Percentiles rank a stretch among this genome's conserved stretches.
phyloP scores from a whole-genome alignment of 2,113 vertebrate genomes.

The Uria lomvia region DNA sequence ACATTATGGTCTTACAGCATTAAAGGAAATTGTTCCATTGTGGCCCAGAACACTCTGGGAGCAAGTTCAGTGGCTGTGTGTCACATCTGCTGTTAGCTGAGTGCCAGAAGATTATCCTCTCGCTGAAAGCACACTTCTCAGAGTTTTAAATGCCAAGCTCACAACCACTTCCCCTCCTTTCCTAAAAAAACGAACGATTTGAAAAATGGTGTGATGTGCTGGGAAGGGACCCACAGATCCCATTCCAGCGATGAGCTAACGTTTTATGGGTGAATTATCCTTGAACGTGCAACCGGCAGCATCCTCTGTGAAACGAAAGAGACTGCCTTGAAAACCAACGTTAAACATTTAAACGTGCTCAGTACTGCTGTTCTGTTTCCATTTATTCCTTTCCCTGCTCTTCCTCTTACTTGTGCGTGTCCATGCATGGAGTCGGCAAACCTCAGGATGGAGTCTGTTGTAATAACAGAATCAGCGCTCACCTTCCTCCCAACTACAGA shows the following conservation, averaged over 20 bases:
- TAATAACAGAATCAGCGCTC: not conserved
- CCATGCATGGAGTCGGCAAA: not conserved
- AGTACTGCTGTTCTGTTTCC: not conserved
- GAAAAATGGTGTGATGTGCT: not conserved
- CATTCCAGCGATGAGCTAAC: not conserved
- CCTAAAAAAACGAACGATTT: not conserved
- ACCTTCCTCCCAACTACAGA: slow-evolving; percentile 7
- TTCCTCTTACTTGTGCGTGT: not conserved
- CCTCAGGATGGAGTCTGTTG: not conserved
- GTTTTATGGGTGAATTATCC: not conserved
- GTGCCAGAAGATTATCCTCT: not conserved
- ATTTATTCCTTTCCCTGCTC: not conserved
- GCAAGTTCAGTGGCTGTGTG: not conserved
- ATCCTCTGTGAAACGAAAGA: not conserved
- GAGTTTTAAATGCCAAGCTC: not conserved
- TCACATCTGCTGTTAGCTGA: not conserved
- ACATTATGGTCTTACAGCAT: not conserved
- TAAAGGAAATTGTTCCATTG: not conserved
- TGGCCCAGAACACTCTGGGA: not conserved
- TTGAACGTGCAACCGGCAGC: not conserved
- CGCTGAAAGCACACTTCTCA: not conserved
- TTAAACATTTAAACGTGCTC: not conserved
- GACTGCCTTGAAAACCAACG: not conserved
- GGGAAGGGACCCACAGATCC: not conserved
- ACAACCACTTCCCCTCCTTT: not conserved